A percentile compares a stretch with the other conserved stretches of the same genome.
These are phyloP conservation scores for Plusia festucae DNA, from an alignment of 2,888 invertebrate species.

Conservation along the genomic window DNA sequence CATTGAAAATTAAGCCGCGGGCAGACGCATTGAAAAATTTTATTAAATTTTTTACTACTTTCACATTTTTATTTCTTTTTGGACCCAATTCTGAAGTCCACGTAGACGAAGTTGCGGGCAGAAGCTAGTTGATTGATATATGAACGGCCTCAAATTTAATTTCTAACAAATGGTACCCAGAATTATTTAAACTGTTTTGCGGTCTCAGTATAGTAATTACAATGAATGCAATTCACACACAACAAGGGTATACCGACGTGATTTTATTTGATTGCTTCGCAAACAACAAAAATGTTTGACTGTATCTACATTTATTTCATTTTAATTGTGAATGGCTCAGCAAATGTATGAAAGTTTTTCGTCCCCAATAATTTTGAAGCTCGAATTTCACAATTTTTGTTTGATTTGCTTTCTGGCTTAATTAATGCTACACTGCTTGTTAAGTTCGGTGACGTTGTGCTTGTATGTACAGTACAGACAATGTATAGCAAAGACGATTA, in stretches of 20 bases:
- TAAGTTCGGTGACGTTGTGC: constrained; percentile 30
- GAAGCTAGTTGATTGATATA: no score
- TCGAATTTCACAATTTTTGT: constrained; percentile 1
- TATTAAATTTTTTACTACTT: no score
- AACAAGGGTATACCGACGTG: not conserved
- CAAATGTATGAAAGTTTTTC: constrained; percentile 11
- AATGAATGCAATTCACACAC: not conserved
- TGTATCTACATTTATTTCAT: not conserved
- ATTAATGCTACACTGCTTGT: constrained; percentile 23
- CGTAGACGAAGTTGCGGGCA: no score
- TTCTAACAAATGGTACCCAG: not conserved
- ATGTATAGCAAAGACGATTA: constrained; percentile 40
- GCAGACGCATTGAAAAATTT: no score
- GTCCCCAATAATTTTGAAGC: constrained; percentile 14
- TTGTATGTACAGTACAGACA: constrained; percentile 8
- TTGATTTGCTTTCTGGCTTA: constrained; percentile 7
- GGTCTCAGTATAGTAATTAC: not conserved
- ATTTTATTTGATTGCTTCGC: not conserved
- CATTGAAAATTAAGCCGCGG: no score
- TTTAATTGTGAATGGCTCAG: constrained; percentile 8
- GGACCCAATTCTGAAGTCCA: no score
- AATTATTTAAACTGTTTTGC: not conserved
- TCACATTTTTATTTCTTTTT: no score
- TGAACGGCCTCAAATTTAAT: no score
- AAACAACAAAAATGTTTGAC: not conserved